These are phyloP conservation scores for Zonitis immaculata DNA, from an alignment of 2,888 invertebrate species.

Conservation along the genomic window DNA sequence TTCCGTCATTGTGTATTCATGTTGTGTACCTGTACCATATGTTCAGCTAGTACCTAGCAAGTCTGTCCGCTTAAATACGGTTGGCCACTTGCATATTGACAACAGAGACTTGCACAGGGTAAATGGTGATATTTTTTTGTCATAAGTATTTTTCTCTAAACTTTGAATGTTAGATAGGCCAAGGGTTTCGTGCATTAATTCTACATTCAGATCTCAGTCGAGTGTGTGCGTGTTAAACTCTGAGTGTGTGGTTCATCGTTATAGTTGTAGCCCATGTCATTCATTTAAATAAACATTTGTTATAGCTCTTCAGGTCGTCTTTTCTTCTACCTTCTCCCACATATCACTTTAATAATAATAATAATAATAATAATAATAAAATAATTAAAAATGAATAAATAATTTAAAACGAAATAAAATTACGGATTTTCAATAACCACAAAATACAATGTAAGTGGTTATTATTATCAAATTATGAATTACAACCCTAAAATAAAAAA, in stretches of 20 bases:
- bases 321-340: conserved; percentile 42
- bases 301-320: conserved; percentile 45
- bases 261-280: conserved; percentile 46
- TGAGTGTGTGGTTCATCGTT: conserved; percentile 42
- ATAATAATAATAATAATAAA: background rate
- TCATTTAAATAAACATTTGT: conserved; percentile 48
- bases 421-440: conserved; percentile 17
- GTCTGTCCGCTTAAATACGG: conserved; percentile 50
- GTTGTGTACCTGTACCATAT: conserved; percentile 53
- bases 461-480: conserved; percentile 7
- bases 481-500: conserved; percentile 18
- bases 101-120: conserved; percentile 53
- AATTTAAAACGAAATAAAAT: no score
- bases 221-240: conserved; percentile 41
- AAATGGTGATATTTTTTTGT: conserved; percentile 53
- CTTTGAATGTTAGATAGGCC: conserved; percentile 52
- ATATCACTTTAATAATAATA: conserved; percentile 42
- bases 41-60: conserved; percentile 52
- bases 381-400: background rate
- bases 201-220: conserved; percentile 47
- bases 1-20: conserved; percentile 51
- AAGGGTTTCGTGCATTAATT: conserved; percentile 50
- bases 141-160: conserved; percentile 52
- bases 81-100: conserved; percentile 49
- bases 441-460: conserved; percentile 34